phyloP scores from a whole-genome alignment of 2,797 vertebrate genomes.

The Hephaestus fuliginosus region DNA sequence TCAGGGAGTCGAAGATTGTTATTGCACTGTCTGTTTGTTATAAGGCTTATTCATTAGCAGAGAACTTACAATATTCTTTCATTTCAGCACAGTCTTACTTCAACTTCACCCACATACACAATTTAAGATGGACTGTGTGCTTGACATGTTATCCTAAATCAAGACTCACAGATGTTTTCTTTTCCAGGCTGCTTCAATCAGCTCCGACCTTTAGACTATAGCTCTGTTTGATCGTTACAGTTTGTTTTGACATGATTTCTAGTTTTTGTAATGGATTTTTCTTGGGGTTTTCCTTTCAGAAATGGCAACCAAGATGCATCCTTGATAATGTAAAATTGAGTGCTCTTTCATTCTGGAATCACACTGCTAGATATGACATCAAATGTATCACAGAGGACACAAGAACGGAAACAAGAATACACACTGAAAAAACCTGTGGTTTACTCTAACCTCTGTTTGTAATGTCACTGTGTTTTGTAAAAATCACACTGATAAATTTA shows the following conservation, averaged over 20 bases:
- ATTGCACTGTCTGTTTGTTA: slow-evolving; percentile 44
- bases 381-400: slow-evolving; percentile 7
- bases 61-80: background rate
- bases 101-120: background rate
- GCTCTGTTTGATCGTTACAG: slow-evolving; percentile 36
- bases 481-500: background rate
- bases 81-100: slow-evolving; percentile 4
- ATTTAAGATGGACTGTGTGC: slow-evolving; percentile 3
- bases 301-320: slow-evolving; percentile 25
- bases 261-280: slow-evolving; percentile 26
- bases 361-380: slow-evolving; percentile 19
- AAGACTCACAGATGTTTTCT: slow-evolving; percentile 20
- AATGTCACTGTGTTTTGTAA: background rate
- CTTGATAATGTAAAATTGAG: slow-evolving; percentile 29
- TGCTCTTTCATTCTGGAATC: slow-evolving; percentile 21
- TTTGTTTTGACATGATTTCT: slow-evolving; percentile 42
- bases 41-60: slow-evolving; percentile 24
- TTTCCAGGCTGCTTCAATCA: slow-evolving; percentile 31
- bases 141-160: slow-evolving; percentile 20
- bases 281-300: slow-evolving; percentile 22
- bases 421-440: background rate
- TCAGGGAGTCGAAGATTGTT: slow-evolving; percentile 69
- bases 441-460: background rate
- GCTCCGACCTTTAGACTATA: slow-evolving; percentile 25
- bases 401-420: slow-evolving; percentile 21